These are phyloP conservation scores for Melanophora roralis DNA, from an alignment of 2,888 invertebrate species.

Conservation along the genomic window DNA sequence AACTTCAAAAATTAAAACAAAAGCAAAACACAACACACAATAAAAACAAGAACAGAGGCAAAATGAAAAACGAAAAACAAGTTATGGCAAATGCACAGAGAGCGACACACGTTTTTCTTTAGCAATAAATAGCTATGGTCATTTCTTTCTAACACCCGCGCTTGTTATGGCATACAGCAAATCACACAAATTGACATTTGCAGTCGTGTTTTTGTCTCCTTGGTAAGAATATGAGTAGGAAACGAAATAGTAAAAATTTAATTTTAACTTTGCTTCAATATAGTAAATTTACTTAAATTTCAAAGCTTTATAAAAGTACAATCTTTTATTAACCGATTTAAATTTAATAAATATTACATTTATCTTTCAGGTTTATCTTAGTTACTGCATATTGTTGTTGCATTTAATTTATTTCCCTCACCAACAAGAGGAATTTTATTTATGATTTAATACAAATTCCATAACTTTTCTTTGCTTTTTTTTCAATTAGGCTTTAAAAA, in stretches of 20 bases:
- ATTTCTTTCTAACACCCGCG: constrained; percentile 25
- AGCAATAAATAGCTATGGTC: neutral
- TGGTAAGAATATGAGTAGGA: constrained; percentile 44
- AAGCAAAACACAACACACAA: no score
- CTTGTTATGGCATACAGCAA: neutral
- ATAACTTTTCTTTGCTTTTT: neutral
- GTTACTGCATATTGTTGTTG: neutral
- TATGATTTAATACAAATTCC: constrained; percentile 20
- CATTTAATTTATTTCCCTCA: neutral
- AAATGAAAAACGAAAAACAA: constrained; percentile 36
- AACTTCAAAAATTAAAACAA: constrained; percentile 3
- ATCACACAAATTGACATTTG: constrained; percentile 33
- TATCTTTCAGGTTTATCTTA: neutral
- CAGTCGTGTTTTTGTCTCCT: constrained; percentile 49
- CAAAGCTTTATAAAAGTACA: no score
- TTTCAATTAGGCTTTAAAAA: neutral
- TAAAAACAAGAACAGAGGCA: constrained; percentile 51
- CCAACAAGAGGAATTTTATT: constrained; percentile 1
- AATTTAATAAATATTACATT: neutral
- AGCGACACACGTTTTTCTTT: constrained; percentile 58
- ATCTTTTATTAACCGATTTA: neutral
- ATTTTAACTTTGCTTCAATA: neutral
- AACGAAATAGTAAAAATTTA: constrained; percentile 35
- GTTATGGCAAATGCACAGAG: constrained; percentile 54
- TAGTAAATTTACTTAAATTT: neutral